Conservation (phyloP, 1,140 invertebrate genomes). For the Plectus sambesii region DNA sequence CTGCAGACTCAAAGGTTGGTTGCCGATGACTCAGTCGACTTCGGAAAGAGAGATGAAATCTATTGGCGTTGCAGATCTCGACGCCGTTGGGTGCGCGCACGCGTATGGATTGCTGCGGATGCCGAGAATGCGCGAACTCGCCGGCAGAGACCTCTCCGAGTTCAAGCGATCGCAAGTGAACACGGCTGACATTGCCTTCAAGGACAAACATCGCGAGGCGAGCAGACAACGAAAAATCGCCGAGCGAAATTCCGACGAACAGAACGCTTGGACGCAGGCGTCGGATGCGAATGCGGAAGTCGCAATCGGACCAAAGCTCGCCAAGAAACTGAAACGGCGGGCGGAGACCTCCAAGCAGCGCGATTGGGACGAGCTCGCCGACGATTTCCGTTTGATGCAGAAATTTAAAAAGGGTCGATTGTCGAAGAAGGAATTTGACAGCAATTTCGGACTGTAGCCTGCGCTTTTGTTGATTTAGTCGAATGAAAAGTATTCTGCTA, state of each 20-base stretch:
- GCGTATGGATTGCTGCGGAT: constrained; percentile 77
- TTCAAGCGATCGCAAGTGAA: constrained; percentile 28
- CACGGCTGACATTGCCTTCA: constrained; percentile 22
- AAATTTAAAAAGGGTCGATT: constrained; percentile 25
- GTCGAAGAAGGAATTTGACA: no score
- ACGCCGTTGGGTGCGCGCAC: constrained; percentile 69
- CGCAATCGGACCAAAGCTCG: constrained; percentile 7
- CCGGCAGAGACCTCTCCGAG: constrained; percentile 47
- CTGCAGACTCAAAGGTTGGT: constrained; percentile 62
- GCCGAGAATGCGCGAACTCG: constrained; percentile 87
- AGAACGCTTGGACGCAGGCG: constrained; percentile 8
- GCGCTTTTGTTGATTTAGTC: no score
- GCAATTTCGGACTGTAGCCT: no score
- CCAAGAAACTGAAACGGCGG: constrained; percentile 9
- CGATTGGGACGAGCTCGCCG: constrained; percentile 15
- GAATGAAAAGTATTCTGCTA: no score
- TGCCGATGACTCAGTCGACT: neutral
- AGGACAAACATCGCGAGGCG: constrained; percentile 17
- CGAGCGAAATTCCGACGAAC: constrained; percentile 1
- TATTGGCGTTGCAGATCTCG: constrained; percentile 57
- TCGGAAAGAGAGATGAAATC: no score
- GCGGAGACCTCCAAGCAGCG: constrained; percentile 13
- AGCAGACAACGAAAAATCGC: constrained; percentile 10
- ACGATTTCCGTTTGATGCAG: constrained; percentile 19
- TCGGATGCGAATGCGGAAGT: constrained; percentile 17